Percentiles rank a stretch among this genome's conserved stretches.
These are phyloP conservation scores for Pipistrellus pipistrellus DNA, from an alignment of 2,797 vertebrate species.

Conservation along the genomic window DNA sequence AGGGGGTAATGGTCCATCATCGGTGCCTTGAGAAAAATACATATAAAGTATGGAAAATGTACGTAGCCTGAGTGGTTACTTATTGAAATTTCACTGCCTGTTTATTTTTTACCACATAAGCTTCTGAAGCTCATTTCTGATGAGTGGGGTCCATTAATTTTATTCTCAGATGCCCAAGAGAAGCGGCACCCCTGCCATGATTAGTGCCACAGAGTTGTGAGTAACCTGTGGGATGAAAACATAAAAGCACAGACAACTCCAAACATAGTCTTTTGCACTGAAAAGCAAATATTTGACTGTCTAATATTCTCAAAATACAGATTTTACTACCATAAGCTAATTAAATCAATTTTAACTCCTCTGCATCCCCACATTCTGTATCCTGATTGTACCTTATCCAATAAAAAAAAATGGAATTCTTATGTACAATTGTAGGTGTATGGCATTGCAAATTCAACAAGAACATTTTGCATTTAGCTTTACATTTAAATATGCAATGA, in stretches of 20 bases:
- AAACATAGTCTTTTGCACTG: neutral
- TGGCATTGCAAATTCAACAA: neutral
- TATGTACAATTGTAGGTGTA: neutral
- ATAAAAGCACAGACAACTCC: neutral
- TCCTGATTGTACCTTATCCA: neutral
- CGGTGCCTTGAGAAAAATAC: neutral
- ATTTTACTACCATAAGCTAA: neutral
- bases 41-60: neutral
- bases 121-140: neutral
- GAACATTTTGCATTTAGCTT: neutral
- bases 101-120: neutral
- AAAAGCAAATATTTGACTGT: neutral
- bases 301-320: neutral
- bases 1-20: neutral
- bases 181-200: neutral
- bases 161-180: neutral
- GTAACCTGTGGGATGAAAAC: neutral
- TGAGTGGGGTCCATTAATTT: neutral
- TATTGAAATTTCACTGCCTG: neutral
- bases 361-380: neutral
- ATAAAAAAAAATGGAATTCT: neutral
- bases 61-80: neutral
- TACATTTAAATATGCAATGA: neutral
- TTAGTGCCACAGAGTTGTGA: neutral
- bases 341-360: neutral